These are phyloP conservation scores for Melanotaenia boesemani DNA, from an alignment of 2,797 vertebrate genomes.

Conservation along the genomic window DNA sequence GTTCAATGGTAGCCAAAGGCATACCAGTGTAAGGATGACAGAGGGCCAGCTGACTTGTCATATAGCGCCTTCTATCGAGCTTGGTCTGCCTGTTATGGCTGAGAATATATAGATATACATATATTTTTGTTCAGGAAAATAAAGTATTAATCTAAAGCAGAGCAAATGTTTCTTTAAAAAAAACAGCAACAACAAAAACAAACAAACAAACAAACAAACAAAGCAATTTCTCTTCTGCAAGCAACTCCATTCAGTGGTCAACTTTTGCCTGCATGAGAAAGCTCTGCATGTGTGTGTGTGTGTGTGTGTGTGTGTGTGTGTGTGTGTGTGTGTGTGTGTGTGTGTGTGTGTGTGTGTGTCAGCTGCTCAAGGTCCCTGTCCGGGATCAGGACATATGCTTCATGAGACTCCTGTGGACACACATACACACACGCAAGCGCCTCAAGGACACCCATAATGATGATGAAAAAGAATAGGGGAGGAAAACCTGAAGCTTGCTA, in stretches of 20 bases:
- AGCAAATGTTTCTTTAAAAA: background rate
- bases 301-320: slow-evolving; percentile 15
- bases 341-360: slow-evolving; percentile 36
- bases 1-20: slow-evolving; percentile 68
- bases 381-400: slow-evolving; percentile 70
- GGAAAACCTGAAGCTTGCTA: background rate
- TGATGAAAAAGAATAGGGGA: background rate
- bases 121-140: background rate
- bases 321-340: slow-evolving; percentile 26
- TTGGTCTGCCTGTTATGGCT: background rate
- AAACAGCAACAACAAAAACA: background rate
- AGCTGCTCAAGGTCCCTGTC: slow-evolving; percentile 61
- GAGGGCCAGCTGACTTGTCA: slow-evolving; percentile 37
- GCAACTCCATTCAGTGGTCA: slow-evolving; percentile 41
- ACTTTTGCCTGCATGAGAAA: slow-evolving; percentile 36
- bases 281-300: slow-evolving; percentile 13
- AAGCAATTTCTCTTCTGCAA: background rate
- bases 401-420: slow-evolving; percentile 67
- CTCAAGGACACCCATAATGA: slow-evolving; percentile 38
- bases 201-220: too few relatives aligned
- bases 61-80: slow-evolving; percentile 43
- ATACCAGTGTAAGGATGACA: slow-evolving; percentile 36
- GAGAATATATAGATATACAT: background rate
- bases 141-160: background rate
- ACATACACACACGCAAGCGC: slow-evolving; percentile 31